A percentile compares a stretch with the other conserved stretches of the same genome.
phyloP scores from a whole-genome alignment of 2,888 invertebrate species.

The Ellobium chinense region DNA sequence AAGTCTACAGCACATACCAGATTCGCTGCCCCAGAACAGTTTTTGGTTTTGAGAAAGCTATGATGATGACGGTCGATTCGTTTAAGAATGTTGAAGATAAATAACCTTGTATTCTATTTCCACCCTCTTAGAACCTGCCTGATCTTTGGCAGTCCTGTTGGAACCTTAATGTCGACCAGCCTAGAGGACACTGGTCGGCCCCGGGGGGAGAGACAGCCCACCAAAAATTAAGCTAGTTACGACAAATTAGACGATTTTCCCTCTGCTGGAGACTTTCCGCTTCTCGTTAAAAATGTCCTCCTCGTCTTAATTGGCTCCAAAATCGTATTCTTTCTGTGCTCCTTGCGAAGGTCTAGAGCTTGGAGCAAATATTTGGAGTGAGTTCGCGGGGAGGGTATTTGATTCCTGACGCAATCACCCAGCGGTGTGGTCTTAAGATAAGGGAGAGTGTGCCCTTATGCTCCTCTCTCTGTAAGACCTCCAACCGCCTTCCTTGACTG shows the following conservation, averaged over 20 bases:
- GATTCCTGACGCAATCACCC: no score
- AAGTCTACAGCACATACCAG: no score
- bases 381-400: no score
- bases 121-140: neutral
- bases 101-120: constrained; percentile 16
- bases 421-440: no score
- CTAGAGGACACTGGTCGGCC: neutral
- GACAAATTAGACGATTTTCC: neutral
- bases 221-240: constrained; percentile 19
- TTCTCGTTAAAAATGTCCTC: neutral
- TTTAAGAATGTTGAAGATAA: no score
- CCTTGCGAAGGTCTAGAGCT: neutral
- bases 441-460: no score
- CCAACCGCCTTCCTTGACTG: no score
- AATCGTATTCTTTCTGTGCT: neutral
- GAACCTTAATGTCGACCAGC: constrained; percentile 8
- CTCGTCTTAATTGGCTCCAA: neutral
- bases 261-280: neutral
- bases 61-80: no score
- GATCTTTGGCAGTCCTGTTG: neutral
- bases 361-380: no score
- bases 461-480: no score
- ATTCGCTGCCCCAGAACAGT: no score
- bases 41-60: no score
- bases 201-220: neutral